Conservation (phyloP, 2,113 vertebrate genomes). For the Corythoichthys intestinalis region DNA sequence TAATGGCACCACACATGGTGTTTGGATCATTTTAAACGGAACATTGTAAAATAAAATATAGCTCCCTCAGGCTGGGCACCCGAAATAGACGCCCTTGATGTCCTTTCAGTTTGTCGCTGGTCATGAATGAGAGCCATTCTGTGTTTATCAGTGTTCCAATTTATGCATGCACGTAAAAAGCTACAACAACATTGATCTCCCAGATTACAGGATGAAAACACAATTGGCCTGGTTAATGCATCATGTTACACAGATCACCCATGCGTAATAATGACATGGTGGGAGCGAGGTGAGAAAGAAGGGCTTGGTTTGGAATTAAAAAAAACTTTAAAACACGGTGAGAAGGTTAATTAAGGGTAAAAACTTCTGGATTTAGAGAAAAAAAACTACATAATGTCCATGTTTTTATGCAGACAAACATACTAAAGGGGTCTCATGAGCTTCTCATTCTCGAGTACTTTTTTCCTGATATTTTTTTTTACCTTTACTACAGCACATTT, state of each 20-base stretch:
- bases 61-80: conserved; percentile 34
- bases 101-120: conserved; percentile 39
- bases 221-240: conserved; percentile 29
- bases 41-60: conserved; percentile 31
- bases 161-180: conserved; percentile 17
- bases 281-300: conserved; percentile 5
- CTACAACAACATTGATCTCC: conserved; percentile 33
- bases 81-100: conserved; percentile 52
- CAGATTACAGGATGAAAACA: conserved; percentile 50
- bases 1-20: conserved; percentile 17
- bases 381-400: conserved; percentile 16
- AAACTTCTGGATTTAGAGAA: conserved; percentile 13
- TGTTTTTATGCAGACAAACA: neutral
- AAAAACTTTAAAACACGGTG: conserved; percentile 27
- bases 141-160: conserved; percentile 23
- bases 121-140: conserved; percentile 25
- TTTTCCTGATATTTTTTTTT: neutral
- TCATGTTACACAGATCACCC: conserved; percentile 24
- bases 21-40: conserved; percentile 26
- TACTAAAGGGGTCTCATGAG: too few relatives aligned
- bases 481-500: neutral
- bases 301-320: conserved; percentile 5
- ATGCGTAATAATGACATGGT: conserved; percentile 2
- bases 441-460: too few relatives aligned
- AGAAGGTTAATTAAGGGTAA: conserved; percentile 24